These are phyloP conservation scores for Lasioglossum vierecki DNA, from an alignment of 2,888 invertebrate species.

Conservation along the genomic window DNA sequence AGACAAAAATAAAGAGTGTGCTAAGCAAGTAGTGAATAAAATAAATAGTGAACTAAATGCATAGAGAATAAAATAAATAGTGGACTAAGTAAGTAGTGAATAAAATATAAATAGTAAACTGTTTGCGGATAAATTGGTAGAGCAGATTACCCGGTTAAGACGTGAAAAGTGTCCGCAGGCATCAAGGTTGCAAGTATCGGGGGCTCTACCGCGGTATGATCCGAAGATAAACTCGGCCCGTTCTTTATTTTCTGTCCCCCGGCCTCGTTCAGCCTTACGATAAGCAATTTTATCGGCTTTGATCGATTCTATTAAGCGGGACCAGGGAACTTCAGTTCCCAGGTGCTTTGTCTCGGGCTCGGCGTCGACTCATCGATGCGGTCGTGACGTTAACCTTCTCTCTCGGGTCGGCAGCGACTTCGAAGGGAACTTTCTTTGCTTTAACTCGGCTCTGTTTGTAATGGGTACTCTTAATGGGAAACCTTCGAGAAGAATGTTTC, in stretches of 20 bases:
- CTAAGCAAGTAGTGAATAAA: too few relatives aligned
- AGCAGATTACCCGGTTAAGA: neutral
- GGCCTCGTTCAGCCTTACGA: conserved; percentile 18
- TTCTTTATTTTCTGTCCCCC: neutral
- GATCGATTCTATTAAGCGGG: conserved; percentile 52
- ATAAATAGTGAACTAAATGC: too few relatives aligned
- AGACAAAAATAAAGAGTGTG: too few relatives aligned
- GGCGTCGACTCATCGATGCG: neutral
- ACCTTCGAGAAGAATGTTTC: neutral
- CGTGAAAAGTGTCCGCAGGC: neutral
- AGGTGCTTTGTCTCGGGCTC: conserved; percentile 31
- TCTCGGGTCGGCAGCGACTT: neutral
- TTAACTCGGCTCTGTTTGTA: neutral
- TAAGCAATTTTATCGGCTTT: conserved; percentile 55
- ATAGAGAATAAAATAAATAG: too few relatives aligned
- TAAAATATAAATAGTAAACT: neutral
- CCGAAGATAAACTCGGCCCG: conserved; percentile 11
- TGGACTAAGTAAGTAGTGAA: neutral
- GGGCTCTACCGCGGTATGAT: neutral
- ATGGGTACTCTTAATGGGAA: neutral
- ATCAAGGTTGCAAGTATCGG: neutral
- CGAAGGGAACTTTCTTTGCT: neutral
- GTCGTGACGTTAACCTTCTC: conserved; percentile 17
- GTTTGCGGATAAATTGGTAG: neutral
- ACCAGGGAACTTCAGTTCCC: conserved; percentile 4